Conservation (phyloP, 2,888 invertebrate species). For the Melanotus villosus region DNA sequence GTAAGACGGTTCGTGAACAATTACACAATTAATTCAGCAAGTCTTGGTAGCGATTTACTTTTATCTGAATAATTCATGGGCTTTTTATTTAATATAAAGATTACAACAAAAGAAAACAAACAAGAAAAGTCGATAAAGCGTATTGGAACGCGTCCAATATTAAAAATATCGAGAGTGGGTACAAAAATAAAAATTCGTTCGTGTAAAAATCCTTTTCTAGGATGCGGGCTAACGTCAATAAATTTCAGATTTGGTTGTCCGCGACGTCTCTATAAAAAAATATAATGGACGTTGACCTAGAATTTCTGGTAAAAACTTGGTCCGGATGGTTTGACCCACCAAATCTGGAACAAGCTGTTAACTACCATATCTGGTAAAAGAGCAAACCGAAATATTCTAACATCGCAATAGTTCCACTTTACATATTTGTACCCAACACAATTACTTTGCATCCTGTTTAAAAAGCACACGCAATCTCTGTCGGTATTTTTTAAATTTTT, state of each 20-base stretch:
- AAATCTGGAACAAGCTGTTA: background rate
- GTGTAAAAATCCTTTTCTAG: background rate
- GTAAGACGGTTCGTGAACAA: background rate
- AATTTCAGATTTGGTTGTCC: background rate
- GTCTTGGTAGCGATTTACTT: background rate
- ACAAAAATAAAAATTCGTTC: background rate
- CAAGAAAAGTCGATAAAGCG: background rate
- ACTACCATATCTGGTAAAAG: constrained; percentile 2
- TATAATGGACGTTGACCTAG: background rate
- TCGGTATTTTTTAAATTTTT: background rate
- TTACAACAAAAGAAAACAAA: background rate
- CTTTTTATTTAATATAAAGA: background rate
- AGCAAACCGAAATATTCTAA: background rate
- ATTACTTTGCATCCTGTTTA: background rate
- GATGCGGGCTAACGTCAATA: background rate
- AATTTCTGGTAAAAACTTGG: background rate
- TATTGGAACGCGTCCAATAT: background rate
- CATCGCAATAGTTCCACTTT: background rate
- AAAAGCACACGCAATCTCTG: too few relatives aligned
- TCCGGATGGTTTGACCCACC: background rate
- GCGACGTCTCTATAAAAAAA: too few relatives aligned
- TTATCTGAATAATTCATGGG: background rate
- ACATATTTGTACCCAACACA: background rate
- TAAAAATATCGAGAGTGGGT: background rate
- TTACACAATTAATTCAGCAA: background rate